phyloP scores from a whole-genome alignment of 2,888 invertebrate species.

The Lithophane ornitopus region DNA sequence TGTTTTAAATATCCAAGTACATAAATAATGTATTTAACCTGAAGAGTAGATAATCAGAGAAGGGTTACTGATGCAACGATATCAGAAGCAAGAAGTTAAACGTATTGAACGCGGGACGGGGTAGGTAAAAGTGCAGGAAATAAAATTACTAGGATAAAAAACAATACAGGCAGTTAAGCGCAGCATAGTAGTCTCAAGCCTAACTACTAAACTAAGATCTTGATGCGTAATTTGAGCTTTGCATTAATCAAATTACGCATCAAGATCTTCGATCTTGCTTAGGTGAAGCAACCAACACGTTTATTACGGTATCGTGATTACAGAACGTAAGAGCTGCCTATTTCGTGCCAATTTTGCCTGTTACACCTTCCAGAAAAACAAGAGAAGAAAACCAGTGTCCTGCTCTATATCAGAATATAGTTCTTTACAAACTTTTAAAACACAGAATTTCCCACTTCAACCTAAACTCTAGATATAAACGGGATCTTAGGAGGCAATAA shows the following conservation, averaged over 20 bases:
- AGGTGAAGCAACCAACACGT: background rate
- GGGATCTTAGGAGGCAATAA: slow-evolving; percentile 75
- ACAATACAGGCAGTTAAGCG: background rate
- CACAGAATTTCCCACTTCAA: slow-evolving; percentile 34
- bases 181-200: background rate
- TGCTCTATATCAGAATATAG: background rate
- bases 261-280: too few relatives aligned
- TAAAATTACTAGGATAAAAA: background rate
- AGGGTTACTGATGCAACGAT: background rate
- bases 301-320: too few relatives aligned
- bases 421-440: slow-evolving; percentile 2
- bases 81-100: background rate
- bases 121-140: background rate
- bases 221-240: background rate
- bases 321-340: background rate
- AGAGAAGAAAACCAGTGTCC: background rate
- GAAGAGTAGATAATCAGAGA: background rate
- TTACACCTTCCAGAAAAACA: background rate
- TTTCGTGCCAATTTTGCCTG: background rate
- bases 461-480: slow-evolving; percentile 47
- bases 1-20: slow-evolving; percentile 17
- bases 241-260: too few relatives aligned
- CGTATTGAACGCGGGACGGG: too few relatives aligned
- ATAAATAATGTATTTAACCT: background rate
- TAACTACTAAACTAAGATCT: background rate